A percentile compares a stretch with the other conserved stretches of the same genome.
Conservation (phyloP, 2,113 vertebrate genomes). For the Bubalus kerabau region DNA sequence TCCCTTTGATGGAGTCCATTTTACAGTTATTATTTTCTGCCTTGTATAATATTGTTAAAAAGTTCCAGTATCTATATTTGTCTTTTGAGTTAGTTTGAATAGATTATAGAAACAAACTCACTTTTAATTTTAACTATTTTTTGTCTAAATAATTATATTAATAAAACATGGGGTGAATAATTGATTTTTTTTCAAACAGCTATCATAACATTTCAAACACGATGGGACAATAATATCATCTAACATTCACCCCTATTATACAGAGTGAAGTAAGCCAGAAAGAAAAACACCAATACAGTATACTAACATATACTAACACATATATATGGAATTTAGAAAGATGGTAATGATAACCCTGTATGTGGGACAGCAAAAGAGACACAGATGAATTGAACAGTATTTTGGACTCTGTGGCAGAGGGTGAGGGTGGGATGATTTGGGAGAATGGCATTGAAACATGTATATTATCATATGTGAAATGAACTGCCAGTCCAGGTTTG, state of each 20-base stretch:
- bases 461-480: too few species aligned
- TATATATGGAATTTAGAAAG: too few species aligned
- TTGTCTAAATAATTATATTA: not conserved
- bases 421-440: too few species aligned
- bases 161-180: not conserved
- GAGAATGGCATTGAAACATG: too few species aligned
- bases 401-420: too few species aligned
- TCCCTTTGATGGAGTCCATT: not conserved
- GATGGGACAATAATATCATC: not conserved
- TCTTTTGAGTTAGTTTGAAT: not conserved
- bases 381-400: too few species aligned
- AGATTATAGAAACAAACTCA: not conserved
- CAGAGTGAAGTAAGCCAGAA: too few species aligned
- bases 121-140: slow-evolving; percentile 11
- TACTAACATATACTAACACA: fast-evolving
- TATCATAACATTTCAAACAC: not conserved
- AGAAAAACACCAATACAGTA: too few species aligned
- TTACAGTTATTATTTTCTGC: not conserved
- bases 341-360: too few species aligned
- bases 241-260: not conserved
- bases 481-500: too few species aligned
- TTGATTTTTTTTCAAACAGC: not conserved
- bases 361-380: too few species aligned
- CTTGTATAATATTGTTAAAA: not conserved
- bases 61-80: not conserved